A percentile compares a stretch with the other conserved stretches of the same genome.
Conservation (phyloP, 2,888 invertebrate genomes). For the Melinaea marsaeus region DNA sequence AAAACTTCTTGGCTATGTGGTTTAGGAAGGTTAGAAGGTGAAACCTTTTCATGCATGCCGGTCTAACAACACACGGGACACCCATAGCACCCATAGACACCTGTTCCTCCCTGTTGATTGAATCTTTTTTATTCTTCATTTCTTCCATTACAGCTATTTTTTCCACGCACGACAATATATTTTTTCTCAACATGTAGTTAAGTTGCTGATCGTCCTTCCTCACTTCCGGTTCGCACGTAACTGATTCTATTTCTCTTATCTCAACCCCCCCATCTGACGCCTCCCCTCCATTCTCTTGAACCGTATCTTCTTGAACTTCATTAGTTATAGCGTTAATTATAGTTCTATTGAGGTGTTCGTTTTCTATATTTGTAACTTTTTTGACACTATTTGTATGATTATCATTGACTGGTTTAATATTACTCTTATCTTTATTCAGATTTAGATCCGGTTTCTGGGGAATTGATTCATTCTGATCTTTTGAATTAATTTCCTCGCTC, state of each 20-base stretch:
- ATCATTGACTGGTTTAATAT: constrained; percentile 47
- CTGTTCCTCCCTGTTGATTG: constrained; percentile 52
- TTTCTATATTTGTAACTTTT: constrained; percentile 69
- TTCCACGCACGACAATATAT: constrained; percentile 68
- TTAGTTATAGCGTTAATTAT: constrained; percentile 43
- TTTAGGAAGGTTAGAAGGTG: constrained; percentile 7
- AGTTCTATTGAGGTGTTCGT: constrained; percentile 68
- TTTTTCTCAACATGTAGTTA: constrained; percentile 61
- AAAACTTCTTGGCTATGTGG: background rate
- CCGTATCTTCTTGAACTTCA: constrained; percentile 39
- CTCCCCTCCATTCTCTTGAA: constrained; percentile 32
- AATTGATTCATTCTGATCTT: constrained; percentile 32
- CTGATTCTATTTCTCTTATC: constrained; percentile 47
- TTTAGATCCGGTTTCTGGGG: constrained; percentile 32
- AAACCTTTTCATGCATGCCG: constrained; percentile 14
- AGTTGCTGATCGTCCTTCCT: constrained; percentile 54
- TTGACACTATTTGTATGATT: constrained; percentile 55
- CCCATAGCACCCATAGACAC: constrained; percentile 64
- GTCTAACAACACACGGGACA: constrained; percentile 47
- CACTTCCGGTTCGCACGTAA: constrained; percentile 38
- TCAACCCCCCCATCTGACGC: constrained; percentile 31
- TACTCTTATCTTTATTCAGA: constrained; percentile 41
- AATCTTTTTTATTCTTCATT: constrained; percentile 59
- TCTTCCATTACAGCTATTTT: constrained; percentile 69
- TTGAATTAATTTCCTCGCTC: constrained; percentile 36